Evolutionary conservation across 1,140 invertebrate species (phyloP).

Genomic region (silkworm (Bombyx mori)): DNA sequence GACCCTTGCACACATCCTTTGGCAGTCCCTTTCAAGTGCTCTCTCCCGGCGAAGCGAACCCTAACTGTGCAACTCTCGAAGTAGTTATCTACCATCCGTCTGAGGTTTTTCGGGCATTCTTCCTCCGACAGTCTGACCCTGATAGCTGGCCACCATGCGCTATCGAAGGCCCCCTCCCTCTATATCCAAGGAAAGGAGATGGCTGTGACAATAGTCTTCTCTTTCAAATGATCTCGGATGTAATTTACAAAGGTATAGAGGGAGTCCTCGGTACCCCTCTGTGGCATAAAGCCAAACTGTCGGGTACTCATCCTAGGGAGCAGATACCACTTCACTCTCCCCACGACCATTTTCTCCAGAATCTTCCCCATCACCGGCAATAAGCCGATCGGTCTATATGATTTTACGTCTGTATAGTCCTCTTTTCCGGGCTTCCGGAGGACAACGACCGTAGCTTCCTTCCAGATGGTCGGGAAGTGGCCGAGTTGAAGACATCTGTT

Average conservation of each 20-base stretch:
- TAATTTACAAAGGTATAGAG: too few species aligned
- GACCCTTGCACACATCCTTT: too few species aligned
- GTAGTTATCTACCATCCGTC: conserved; percentile 9
- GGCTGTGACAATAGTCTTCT: conserved; percentile 6
- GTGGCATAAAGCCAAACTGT: too few species aligned
- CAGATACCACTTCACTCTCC: too few species aligned
- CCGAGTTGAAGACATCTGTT: neutral
- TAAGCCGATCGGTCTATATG: neutral
- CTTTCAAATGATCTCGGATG: neutral
- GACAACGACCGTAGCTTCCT: too few species aligned
- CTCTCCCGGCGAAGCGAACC: conserved; percentile 9
- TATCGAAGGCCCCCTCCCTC: conserved; percentile 8
- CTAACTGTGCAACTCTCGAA: conserved; percentile 8
- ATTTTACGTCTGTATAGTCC: too few species aligned
- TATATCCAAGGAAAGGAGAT: conserved; percentile 18
- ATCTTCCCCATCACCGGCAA: conserved; percentile 11
- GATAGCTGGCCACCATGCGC: neutral
- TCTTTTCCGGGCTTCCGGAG: too few species aligned
- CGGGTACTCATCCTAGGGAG: too few species aligned
- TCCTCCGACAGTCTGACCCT: conserved; percentile 3
- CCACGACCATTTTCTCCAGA: conserved; percentile 6
- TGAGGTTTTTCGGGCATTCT: conserved; percentile 6
- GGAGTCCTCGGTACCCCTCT: too few species aligned
- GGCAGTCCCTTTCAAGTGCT: too few species aligned
- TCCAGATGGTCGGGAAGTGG: too few species aligned